These are phyloP conservation scores for Drosophila atripex DNA, from an alignment of 2,888 invertebrate genomes.

Conservation along the genomic window DNA sequence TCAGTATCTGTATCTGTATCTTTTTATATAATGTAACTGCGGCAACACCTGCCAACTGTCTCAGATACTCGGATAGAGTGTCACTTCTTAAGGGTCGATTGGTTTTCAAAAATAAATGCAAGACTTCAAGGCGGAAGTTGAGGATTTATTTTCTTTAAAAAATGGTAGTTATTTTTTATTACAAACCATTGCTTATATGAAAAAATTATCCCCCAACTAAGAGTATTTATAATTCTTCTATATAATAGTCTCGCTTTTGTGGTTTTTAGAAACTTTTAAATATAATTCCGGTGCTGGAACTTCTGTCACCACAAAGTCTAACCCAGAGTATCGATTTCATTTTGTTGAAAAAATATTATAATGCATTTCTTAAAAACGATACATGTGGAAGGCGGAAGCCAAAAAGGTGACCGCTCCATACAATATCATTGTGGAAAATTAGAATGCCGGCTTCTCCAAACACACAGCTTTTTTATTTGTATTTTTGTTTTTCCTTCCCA, in stretches of 20 bases:
- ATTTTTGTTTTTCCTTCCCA: slow-evolving; percentile 3
- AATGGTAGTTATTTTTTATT: too few relatives aligned
- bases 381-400: too few relatives aligned
- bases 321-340: slow-evolving; percentile 62
- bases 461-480: background rate
- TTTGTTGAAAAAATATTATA: slow-evolving; percentile 56
- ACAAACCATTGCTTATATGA: background rate
- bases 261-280: slow-evolving; percentile 55
- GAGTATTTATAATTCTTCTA: slow-evolving; percentile 16
- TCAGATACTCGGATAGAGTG: background rate
- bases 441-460: slow-evolving; percentile 16
- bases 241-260: too few relatives aligned
- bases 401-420: too few relatives aligned
- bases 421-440: too few relatives aligned
- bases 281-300: slow-evolving; percentile 45
- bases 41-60: slow-evolving; percentile 65
- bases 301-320: background rate
- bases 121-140: background rate
- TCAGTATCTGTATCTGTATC: slow-evolving; percentile 4
- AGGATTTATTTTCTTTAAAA: too few relatives aligned
- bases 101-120: background rate
- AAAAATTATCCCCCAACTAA: background rate
- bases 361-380: too few relatives aligned
- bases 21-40: background rate
- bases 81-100: background rate